Percentiles rank a stretch among this genome's conserved stretches.
phyloP scores from a whole-genome alignment of 2,113 vertebrate genomes.

The Meleagris gallopavo region DNA sequence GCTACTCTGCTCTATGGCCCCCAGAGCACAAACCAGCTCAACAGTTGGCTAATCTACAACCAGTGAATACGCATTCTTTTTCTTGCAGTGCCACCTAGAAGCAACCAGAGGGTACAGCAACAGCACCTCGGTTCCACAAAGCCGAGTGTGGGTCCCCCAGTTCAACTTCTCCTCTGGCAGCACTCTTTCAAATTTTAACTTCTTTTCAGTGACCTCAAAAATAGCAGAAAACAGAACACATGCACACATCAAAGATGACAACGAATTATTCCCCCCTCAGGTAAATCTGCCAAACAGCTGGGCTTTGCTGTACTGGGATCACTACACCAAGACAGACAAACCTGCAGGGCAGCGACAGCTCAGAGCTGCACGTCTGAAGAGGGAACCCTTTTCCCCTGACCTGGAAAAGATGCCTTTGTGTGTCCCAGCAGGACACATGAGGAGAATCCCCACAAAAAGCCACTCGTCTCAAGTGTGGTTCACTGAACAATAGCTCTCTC shows the following conservation, averaged over 20 bases:
- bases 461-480: not conserved
- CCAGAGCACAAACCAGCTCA: not conserved
- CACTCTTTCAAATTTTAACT: not conserved
- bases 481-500: not conserved
- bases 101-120: slow-evolving; percentile 41
- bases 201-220: not conserved
- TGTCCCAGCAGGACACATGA: not conserved
- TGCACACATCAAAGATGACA: not conserved
- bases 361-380: accelerated
- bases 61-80: slow-evolving; percentile 6
- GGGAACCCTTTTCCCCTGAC: not conserved
- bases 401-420: not conserved
- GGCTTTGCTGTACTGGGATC: not conserved
- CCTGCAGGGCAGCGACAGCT: not conserved
- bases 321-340: not conserved
- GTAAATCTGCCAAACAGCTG: not conserved
- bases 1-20: not conserved
- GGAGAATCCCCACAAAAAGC: not conserved
- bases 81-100: slow-evolving; percentile 70
- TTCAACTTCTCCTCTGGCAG: not conserved
- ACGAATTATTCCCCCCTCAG: not conserved
- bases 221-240: slow-evolving; percentile 4
- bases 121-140: not conserved
- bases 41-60: not conserved
- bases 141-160: not conserved